A percentile compares a stretch with the other conserved stretches of the same genome.
phyloP scores from a whole-genome alignment of 2,113 vertebrate species.

The Furnarius figulus region DNA sequence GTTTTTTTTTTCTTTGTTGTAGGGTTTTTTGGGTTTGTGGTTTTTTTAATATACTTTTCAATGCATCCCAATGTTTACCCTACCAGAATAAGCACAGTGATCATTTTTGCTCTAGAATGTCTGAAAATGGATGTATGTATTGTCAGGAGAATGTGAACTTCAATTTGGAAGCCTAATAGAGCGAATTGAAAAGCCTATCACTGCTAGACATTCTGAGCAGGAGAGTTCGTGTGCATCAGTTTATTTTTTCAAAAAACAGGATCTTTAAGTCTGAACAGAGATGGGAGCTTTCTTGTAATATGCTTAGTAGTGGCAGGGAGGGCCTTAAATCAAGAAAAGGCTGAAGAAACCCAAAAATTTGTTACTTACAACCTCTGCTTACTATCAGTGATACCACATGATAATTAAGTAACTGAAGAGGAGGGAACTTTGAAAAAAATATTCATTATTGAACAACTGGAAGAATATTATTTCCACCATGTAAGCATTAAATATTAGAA shows the following conservation, averaged over 20 bases:
- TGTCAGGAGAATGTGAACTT: not conserved
- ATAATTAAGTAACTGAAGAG: not conserved
- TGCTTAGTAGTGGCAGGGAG: not conserved
- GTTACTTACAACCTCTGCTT: not conserved
- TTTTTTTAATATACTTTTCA: not conserved
- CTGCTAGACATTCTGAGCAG: not conserved
- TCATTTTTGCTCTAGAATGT: not conserved
- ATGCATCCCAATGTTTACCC: not conserved
- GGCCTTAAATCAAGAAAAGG: not conserved
- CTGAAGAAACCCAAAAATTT: not conserved
- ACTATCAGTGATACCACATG: not conserved
- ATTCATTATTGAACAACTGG: not conserved
- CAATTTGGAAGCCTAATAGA: not conserved
- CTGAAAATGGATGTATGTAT: not conserved
- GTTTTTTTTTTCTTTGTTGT: not conserved
- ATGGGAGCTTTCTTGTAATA: not conserved
- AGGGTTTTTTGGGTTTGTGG: not conserved
- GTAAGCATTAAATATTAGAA: not conserved
- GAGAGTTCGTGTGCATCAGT: not conserved
- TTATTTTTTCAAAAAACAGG: not conserved
- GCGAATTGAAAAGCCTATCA: not conserved
- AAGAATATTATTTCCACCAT: not conserved
- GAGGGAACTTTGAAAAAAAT: not conserved
- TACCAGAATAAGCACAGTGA: not conserved
- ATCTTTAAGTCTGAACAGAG: not conserved